Evolutionary conservation across 1,140 invertebrate species (phyloP), one percentile per base, ranked within the genome.

Genomic region (Aphaenogaster floridana): DNA sequence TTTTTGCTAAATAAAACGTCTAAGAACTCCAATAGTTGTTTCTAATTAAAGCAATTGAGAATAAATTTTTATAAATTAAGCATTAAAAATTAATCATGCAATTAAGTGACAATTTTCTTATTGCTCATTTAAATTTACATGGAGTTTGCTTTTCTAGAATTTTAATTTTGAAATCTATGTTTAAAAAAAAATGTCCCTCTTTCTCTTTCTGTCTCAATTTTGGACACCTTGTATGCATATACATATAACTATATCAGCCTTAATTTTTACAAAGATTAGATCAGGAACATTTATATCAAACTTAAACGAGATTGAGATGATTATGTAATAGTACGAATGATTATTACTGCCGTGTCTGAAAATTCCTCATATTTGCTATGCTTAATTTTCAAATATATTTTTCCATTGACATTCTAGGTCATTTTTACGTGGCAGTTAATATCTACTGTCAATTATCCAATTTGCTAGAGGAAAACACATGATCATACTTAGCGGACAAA

Each of bases 361-460:
- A 52, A n/a, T 45, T 52, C n/a, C 11, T 72, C 5, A 45, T 17
- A 84, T 61, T 64, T 42, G 11, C 36, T 57, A 48, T 15, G 8
- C 13, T 57, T 77, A n/a, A 69, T 69, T 54, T 61, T 48, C 54
- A 34, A 63, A 17, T 61, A 42, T 21, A 34, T 34, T 84, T 74
- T 74, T 39, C 0, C 9, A 28, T 34, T 48, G 21, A 45, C 15
- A 45, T 50, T 57, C 42, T 28, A 34, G n/a, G 28, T 61, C 39
- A 39, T 64, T 64, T 74, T 83, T 17, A n/a, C 34, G 2, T 21
- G 34, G 28, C 39, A 9, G 13, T 68, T 80, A 71, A 52, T 17
- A 28, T 5, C 9, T n/a, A n/a, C n/a, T 9, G 17, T 36, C 11
- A 28, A 54, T 87, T 61, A 74, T 84, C 42, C 28, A 63, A 77